Base-by-base conservation (phyloP, 2,797 vertebrate species). In the Taenioides sp. region DNA sequence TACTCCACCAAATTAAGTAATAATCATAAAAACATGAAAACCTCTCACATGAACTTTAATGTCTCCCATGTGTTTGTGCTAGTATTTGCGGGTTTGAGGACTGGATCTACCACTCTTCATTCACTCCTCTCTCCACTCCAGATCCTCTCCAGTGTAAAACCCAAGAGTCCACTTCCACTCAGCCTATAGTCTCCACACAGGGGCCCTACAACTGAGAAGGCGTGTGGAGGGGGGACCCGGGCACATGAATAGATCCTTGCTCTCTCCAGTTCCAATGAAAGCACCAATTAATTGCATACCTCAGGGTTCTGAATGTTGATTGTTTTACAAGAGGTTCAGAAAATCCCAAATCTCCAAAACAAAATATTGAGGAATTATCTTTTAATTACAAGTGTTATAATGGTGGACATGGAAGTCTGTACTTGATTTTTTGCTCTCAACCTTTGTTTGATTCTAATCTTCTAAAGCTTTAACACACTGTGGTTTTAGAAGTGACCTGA, bases 161-260 rank as follows among this genome's bases (percentile, higher is more conserved):
- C 69, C 76, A 79, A 7, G 60, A 84, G 87, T 90, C 93, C 92
- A 92, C 84, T 92, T 93, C 89, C 92, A 93, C 91, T 94, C 89
- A 91, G 83, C 75, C 72, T 72, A 68, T 86, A 86, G 75, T 83
- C 78, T 82, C 72, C 70, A 76, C 2, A 7, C 72, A 81, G 87
- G 86, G 88, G 85, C 79, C 82, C 87, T 62, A 25, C 77, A 85
- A 84, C 83, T 65, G 78, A 71, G 20, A 77, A 55, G 73, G 31
- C 4, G 31, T 4, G 31, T 34, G 31, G 31, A 34, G 34, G 34
- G 34, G 76, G 74, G 62, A 17, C 57, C 58, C 17, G 12, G 80
- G 74, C 43, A 84, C 66, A 65, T 78, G 80, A 59, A 72, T 72
- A 74, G 66, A 77, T 52, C 75, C 74, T 70, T 76, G 64, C 66